Conservation (phyloP, 1,140 invertebrate genomes). For the Sitodiplosis mosellana region DNA sequence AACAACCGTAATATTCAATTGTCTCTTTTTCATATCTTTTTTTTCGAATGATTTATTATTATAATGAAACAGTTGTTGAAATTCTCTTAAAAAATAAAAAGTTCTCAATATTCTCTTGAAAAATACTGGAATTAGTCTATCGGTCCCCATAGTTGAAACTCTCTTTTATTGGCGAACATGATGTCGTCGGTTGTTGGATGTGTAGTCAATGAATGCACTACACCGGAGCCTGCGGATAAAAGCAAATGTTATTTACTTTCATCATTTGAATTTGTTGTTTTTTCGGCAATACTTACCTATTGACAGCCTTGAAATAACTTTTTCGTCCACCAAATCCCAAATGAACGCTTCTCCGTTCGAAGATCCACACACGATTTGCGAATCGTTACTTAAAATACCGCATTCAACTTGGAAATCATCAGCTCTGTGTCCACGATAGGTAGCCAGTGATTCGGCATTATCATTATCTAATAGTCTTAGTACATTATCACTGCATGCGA, state of each 20-base stretch:
- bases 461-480: conserved; percentile 79
- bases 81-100: no score
- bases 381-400: conserved; percentile 62
- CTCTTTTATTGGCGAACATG: conserved; percentile 41
- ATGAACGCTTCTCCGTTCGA: conserved; percentile 65
- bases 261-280: conserved; percentile 13
- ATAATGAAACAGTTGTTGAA: no score
- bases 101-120: no score
- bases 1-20: neutral
- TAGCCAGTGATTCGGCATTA: conserved; percentile 60
- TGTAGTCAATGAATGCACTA: conserved; percentile 46
- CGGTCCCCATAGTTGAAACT: conserved; percentile 41
- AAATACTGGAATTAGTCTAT: neutral
- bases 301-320: conserved; percentile 34
- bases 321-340: conserved; percentile 71
- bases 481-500: conserved; percentile 61
- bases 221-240: conserved; percentile 25
- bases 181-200: conserved; percentile 51
- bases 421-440: conserved; percentile 60
- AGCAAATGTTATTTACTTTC: conserved; percentile 5
- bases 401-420: conserved; percentile 73
- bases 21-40: no score
- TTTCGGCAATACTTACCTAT: conserved; percentile 16
- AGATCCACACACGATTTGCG: conserved; percentile 71
- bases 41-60: neutral